phyloP scores from a whole-genome alignment of 2,113 vertebrate genomes.

The Oncorhynchus kisutch region DNA sequence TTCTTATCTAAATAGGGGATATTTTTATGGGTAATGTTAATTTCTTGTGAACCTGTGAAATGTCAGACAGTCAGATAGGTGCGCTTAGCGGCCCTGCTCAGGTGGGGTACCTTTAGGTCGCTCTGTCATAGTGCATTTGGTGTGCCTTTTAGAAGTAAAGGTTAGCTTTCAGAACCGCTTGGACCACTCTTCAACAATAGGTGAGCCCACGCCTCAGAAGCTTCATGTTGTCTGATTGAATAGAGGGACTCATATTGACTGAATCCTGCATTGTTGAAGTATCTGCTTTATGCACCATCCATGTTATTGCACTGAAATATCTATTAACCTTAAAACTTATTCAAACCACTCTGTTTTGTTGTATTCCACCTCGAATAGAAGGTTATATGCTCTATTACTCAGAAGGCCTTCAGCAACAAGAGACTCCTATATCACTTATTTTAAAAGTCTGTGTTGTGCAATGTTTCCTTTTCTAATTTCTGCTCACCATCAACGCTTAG shows the following conservation, averaged over 20 bases:
- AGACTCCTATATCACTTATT: neutral
- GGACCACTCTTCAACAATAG: conserved; percentile 8
- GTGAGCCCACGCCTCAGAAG: neutral
- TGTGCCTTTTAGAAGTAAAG: conserved; percentile 18
- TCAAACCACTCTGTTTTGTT: neutral
- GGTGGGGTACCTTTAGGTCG: neutral
- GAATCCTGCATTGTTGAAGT: neutral
- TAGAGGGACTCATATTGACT: neutral
- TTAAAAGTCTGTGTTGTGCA: neutral
- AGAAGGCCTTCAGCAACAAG: neutral
- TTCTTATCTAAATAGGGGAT: conserved; percentile 14
- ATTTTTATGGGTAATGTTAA: conserved; percentile 12
- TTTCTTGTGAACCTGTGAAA: conserved; percentile 27
- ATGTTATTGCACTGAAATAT: neutral
- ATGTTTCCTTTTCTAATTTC: neutral
- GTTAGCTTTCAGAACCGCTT: conserved; percentile 34
- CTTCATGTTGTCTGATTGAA: neutral
- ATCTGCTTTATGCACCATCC: neutral
- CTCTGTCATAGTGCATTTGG: conserved; percentile 27
- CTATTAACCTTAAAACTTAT: neutral
- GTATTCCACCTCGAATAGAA: neutral
- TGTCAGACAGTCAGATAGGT: conserved; percentile 7
- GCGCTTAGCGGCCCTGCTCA: neutral
- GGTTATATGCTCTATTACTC: neutral
- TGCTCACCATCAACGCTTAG: neutral